Evolutionary conservation across 2,888 invertebrate genomes (phyloP), one percentile per base, ranked within the genome.

Genomic region (Linnaemya vulpina): DNA sequence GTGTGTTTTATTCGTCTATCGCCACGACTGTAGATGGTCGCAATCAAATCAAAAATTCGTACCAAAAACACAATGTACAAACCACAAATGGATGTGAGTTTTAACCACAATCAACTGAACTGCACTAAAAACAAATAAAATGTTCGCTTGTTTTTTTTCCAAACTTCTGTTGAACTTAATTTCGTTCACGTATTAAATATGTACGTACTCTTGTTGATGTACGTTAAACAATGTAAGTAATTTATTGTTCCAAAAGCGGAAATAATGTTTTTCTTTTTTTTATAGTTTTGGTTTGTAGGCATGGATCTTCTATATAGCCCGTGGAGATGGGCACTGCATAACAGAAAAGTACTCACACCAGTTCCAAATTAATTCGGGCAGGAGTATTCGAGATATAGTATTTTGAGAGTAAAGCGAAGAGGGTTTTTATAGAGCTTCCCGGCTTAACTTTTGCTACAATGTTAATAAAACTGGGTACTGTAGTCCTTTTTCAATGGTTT

Each of bases 61-160:
- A 35, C 20, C 67, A 51, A 38, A 70, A 38, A 11, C n/a, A 55
- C n/a, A 40, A 40, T 25, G 9, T 43, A 0, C 9, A 70, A 43
- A 55, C 70, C 70, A 55, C 55, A 63, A 74, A 51, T 53, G 22
- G 1, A 63, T 74, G 63, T 74, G 63, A 74, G 62, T 74, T 63
- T 51, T 4, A 74, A 53, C 63, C 74, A 30, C 74, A 74, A 63
- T 43, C 62, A 74, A 74, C 38, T 74, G 62, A n/a, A 62, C 62
- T 49, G 20, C 7, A 60, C 70, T 55, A 70, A 40, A 70, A 62
- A 38, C 51, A 35, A 63, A 51, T 53, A 63, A 71, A 43, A 43
- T 17, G 17, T 15, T n/a, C 15, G 25, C 35, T 68, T 68, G 17
- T 8, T 49, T 15, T 25, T n/a, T 51, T 51, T 53, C 20, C n/a